Conservation (phyloP, 2,888 invertebrate species). For the Tolmerus cingulatus region DNA sequence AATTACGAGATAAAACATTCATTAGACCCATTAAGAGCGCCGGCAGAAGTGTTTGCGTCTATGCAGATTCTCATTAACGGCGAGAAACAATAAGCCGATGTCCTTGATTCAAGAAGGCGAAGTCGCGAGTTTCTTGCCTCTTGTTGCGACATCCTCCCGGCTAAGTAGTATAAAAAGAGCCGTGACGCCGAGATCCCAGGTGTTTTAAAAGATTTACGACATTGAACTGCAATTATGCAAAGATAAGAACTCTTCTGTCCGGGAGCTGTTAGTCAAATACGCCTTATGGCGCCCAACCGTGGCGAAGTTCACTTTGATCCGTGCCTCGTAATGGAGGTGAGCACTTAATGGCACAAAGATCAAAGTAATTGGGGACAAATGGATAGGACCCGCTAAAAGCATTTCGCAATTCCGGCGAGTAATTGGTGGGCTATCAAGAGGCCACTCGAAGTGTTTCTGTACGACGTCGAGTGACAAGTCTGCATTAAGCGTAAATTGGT, state of each 20-base stretch:
- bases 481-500: not conserved
- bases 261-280: constrained; percentile 36
- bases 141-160: not conserved
- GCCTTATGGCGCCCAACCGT: not conserved
- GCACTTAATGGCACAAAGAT: constrained; percentile 31
- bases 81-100: constrained; percentile 4
- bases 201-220: constrained; percentile 24
- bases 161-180: not conserved
- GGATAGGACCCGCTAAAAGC: constrained; percentile 24
- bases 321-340: not conserved
- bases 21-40: constrained; percentile 23
- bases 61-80: constrained; percentile 6
- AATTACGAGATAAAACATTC: constrained; percentile 30
- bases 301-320: not conserved
- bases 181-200: not conserved
- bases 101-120: not conserved
- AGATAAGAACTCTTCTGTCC: not conserved
- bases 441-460: not conserved
- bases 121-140: not conserved
- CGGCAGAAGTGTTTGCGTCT: constrained; percentile 8
- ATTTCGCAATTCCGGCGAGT: not conserved
- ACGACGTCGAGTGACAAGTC: not conserved
- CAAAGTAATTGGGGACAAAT: constrained; percentile 26
- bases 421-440: not conserved
- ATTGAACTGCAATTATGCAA: constrained; percentile 39